Percentiles rank a stretch among this genome's conserved stretches.
Evolutionary conservation across 2,888 invertebrate species (phyloP).

Genomic region (Apamea anceps): DNA sequence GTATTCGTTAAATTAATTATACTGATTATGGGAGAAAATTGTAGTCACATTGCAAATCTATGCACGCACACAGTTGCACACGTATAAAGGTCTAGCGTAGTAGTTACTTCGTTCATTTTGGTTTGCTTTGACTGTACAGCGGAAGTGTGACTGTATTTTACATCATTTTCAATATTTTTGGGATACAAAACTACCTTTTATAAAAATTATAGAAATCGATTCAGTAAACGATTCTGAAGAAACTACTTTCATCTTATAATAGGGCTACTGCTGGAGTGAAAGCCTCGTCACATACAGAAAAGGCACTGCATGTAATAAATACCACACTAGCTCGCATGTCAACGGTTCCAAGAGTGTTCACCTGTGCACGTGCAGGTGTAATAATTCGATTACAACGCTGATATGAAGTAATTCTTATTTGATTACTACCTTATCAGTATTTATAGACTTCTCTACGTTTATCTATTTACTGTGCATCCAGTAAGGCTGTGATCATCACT

Average conservation of each 20-base stretch:
- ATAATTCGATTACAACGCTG: conserved; percentile 28
- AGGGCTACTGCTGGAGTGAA: too few species aligned
- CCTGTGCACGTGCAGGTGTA: conserved; percentile 19
- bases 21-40: not conserved
- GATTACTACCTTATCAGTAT: conserved; percentile 42
- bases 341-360: not conserved
- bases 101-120: not conserved
- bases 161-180: not conserved
- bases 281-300: not conserved
- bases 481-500: conserved; percentile 42
- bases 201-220: not conserved
- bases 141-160: not conserved
- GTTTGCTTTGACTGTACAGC: not conserved
- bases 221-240: not conserved
- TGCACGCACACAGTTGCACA: not conserved
- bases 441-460: conserved; percentile 25
- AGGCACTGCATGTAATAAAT: not conserved
- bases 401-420: conserved; percentile 40
- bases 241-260: not conserved
- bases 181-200: not conserved
- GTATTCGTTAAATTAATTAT: too few species aligned
- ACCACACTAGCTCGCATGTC: not conserved
- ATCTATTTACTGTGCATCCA: conserved; percentile 40
- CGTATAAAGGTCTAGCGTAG: not conserved
- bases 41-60: not conserved